phyloP scores from a whole-genome alignment of 1,140 invertebrate species.

The Drosophila trapezifrons region DNA sequence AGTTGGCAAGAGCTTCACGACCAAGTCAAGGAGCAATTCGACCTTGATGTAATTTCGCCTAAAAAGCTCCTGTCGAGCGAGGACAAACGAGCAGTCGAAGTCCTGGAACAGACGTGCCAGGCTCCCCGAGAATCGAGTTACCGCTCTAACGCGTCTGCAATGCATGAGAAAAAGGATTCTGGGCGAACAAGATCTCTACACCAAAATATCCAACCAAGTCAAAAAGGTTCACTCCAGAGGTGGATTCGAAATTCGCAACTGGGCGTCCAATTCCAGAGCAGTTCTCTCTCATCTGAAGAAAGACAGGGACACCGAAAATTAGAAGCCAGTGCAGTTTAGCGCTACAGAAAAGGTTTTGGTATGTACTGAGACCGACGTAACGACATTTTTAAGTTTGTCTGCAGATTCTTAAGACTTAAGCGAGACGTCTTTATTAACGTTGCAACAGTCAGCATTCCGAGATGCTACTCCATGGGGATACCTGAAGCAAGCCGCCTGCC shows the following conservation, averaged over 20 bases:
- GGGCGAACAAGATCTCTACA: not conserved
- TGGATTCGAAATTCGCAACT: not conserved
- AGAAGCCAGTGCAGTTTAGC: not conserved
- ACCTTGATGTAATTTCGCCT: not conserved
- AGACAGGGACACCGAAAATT: not conserved
- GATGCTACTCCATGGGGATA: not conserved
- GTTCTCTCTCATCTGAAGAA: not conserved
- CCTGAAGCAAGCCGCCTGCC: not conserved
- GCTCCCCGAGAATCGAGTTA: too few species aligned
- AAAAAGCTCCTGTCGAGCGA: not conserved
- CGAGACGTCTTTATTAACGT: not conserved
- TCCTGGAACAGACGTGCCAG: too few species aligned
- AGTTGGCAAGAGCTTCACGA: too few species aligned
- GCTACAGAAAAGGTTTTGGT: not conserved
- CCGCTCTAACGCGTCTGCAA: too few species aligned
- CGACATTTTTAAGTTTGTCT: not conserved
- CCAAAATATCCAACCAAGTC: not conserved
- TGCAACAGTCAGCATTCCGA: not conserved
- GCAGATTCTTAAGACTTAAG: not conserved
- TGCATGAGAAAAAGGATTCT: not conserved
- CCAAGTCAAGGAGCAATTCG: too few species aligned
- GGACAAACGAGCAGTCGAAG: not conserved
- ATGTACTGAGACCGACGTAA: slow-evolving; percentile 1
- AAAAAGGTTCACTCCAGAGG: not conserved
- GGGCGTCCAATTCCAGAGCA: not conserved